Evolutionary conservation across 2,797 vertebrate genomes (phyloP).

Genomic region (Propithecus deckenii): DNA sequence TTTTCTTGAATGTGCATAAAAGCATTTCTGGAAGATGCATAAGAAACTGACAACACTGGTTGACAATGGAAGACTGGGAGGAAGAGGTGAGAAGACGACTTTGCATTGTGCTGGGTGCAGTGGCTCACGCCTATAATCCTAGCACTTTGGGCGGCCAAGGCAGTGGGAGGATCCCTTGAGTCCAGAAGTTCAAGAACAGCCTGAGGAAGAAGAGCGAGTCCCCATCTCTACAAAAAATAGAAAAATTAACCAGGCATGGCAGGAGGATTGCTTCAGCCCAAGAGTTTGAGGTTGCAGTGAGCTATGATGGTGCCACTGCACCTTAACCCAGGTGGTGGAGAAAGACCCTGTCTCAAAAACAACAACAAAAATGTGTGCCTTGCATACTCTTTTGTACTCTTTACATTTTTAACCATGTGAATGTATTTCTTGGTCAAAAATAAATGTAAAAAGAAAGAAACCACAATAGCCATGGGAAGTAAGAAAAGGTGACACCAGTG

Average conservation of each 20-base stretch:
- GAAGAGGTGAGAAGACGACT: neutral
- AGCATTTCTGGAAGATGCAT: neutral
- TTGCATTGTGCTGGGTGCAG: neutral
- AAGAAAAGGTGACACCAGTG: constrained; percentile 13
- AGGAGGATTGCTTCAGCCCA: neutral
- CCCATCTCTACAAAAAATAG: neutral
- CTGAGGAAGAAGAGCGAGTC: neutral
- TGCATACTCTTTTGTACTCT: neutral
- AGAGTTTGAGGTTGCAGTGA: neutral
- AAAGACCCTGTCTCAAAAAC: neutral
- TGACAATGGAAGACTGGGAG: neutral
- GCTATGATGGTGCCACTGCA: neutral
- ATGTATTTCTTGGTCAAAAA: constrained; percentile 13
- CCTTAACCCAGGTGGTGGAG: neutral
- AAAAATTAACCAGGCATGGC: neutral
- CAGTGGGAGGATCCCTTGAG: neutral
- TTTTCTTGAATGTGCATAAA: constrained; percentile 6
- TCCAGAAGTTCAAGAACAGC: neutral
- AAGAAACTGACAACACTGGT: neutral
- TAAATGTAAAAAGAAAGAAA: neutral
- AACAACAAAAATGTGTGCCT: neutral
- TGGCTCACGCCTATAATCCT: neutral
- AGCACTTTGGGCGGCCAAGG: neutral
- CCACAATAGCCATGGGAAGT: neutral
- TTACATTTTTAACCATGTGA: neutral